These are phyloP conservation scores for Sterna hirundo DNA, from an alignment of 2,113 vertebrate genomes.

Conservation along the genomic window DNA sequence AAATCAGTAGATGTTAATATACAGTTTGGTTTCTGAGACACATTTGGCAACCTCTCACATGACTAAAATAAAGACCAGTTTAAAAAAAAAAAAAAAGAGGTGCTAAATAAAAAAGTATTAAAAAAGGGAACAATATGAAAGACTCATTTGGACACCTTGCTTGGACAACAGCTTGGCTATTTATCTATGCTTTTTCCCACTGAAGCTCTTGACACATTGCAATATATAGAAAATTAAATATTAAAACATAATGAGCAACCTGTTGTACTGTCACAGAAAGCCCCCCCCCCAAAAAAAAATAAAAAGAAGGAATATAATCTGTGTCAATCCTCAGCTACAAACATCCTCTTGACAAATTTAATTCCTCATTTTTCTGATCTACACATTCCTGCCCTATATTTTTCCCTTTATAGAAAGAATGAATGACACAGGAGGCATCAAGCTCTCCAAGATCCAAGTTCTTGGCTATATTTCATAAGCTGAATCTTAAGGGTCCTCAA, in stretches of 20 bases:
- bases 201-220: not conserved
- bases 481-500: not conserved
- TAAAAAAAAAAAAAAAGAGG: not conserved
- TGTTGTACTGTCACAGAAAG: not conserved
- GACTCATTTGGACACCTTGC: not conserved
- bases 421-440: not conserved
- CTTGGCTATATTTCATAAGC: not conserved
- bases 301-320: not conserved
- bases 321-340: not conserved
- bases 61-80: not conserved
- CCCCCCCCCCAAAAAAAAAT: not conserved
- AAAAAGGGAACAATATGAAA: not conserved
- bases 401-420: not conserved
- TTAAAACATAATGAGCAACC: not conserved
- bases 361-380: not conserved
- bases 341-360: not conserved
- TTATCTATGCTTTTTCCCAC: not conserved
- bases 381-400: not conserved
- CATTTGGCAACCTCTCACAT: conserved; percentile 6
- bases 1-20: conserved; percentile 53
- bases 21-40: not conserved
- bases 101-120: not conserved
- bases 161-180: not conserved
- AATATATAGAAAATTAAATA: not conserved
- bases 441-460: not conserved